Conservation (phyloP, 2,888 invertebrate species). For the Amphipyra tragopoginis region DNA sequence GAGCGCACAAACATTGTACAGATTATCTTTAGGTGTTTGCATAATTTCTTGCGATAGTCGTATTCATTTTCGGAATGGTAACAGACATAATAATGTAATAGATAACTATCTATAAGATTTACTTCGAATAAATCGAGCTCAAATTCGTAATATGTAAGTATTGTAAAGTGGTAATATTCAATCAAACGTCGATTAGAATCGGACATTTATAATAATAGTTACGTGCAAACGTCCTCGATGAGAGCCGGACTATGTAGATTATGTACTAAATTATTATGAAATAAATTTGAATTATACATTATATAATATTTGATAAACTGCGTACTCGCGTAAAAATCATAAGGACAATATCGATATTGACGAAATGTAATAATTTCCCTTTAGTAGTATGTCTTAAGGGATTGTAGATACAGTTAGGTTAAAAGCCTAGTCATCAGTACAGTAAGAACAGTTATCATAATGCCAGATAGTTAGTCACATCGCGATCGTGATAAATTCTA, state of each 20-base stretch:
- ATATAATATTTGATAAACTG: slow-evolving; percentile 86
- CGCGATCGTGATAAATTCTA: slow-evolving; percentile 83
- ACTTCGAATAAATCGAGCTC: slow-evolving; percentile 89
- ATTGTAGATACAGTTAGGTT: slow-evolving; percentile 84
- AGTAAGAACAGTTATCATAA: slow-evolving; percentile 77
- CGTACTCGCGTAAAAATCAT: slow-evolving; percentile 89
- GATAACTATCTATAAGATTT: slow-evolving; percentile 76
- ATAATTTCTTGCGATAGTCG: slow-evolving; percentile 74
- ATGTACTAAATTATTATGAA: slow-evolving; percentile 76
- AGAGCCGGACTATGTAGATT: slow-evolving; percentile 83
- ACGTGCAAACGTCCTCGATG: slow-evolving; percentile 84
- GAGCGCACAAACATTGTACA: slow-evolving; percentile 89
- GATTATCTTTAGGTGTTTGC: slow-evolving; percentile 76
- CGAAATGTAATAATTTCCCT: slow-evolving; percentile 83
- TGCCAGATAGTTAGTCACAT: slow-evolving; percentile 80
- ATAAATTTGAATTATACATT: slow-evolving; percentile 83
- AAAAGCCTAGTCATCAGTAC: slow-evolving; percentile 74
- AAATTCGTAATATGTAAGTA: slow-evolving; percentile 86
- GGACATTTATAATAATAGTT: slow-evolving; percentile 75
- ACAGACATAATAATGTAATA: slow-evolving; percentile 69
- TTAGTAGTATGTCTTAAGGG: slow-evolving; percentile 79
- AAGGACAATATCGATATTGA: slow-evolving; percentile 89
- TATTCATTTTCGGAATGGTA: slow-evolving; percentile 69
- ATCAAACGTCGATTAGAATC: slow-evolving; percentile 81
- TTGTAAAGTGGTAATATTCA: slow-evolving; percentile 78